These are phyloP conservation scores for Dasyornis broadbenti DNA, from an alignment of 2,113 vertebrate genomes.

Conservation along the genomic window DNA sequence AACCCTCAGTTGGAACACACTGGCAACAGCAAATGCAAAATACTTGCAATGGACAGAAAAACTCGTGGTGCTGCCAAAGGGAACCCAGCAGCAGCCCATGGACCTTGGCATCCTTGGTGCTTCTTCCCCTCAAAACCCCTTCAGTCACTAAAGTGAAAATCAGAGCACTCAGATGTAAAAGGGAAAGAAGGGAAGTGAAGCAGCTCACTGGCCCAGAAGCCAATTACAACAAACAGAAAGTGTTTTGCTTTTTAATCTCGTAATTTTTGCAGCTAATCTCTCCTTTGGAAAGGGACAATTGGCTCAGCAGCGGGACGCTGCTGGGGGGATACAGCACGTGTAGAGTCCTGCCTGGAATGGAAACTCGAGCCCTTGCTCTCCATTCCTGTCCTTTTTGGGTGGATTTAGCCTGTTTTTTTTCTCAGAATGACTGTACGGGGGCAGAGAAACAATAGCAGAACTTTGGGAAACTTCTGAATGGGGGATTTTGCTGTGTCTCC, in stretches of 20 bases:
- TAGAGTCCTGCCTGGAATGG: fast-evolving
- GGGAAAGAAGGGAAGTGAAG: background rate
- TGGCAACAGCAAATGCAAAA: fast-evolving
- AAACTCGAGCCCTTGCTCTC: background rate
- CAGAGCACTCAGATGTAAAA: fast-evolving
- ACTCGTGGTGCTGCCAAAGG: background rate
- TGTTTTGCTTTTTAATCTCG: background rate
- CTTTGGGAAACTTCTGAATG: background rate
- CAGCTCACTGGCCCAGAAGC: background rate
- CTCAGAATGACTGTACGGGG: background rate
- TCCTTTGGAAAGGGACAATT: background rate
- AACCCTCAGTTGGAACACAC: background rate
- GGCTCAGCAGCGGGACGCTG: background rate
- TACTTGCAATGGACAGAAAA: background rate
- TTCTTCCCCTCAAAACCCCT: background rate
- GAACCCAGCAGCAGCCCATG: background rate
- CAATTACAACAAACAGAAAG: background rate
- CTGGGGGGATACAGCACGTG: background rate
- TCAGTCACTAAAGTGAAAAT: background rate
- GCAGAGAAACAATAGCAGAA: background rate
- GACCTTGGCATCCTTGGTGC: fast-evolving
- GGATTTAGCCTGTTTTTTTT: background rate
- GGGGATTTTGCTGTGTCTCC: background rate
- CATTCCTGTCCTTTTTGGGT: background rate
- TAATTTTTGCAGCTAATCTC: background rate